These are phyloP conservation scores for Caenorhabditis auriculariae DNA, from an alignment of 2,888 invertebrate genomes.

Conservation along the genomic window DNA sequence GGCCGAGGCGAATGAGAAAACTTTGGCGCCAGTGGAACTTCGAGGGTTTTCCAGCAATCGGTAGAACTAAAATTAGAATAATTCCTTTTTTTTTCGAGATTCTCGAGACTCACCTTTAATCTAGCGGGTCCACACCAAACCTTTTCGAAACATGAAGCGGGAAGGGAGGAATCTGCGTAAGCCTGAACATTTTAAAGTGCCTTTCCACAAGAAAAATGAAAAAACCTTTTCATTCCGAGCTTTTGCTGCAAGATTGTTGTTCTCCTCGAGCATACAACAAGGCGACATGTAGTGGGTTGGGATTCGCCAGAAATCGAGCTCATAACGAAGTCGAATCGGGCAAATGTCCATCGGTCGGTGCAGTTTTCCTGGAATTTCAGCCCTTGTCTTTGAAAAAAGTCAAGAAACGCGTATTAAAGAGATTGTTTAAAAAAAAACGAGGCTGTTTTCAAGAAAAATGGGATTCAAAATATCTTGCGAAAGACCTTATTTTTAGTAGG, in stretches of 20 bases:
- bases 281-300: slow-evolving; percentile 37
- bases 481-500: too few species aligned
- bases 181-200: slow-evolving; percentile 10
- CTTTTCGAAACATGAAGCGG: slow-evolving; percentile 51
- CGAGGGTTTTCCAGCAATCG: slow-evolving; percentile 58
- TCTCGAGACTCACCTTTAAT: not conserved
- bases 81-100: too few species aligned
- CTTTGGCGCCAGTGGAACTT: slow-evolving; percentile 51
- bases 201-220: not conserved
- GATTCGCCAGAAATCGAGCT: slow-evolving; percentile 61
- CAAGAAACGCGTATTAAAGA: not conserved
- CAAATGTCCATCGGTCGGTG: slow-evolving; percentile 62
- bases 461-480: too few species aligned
- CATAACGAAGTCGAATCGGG: slow-evolving; percentile 56
- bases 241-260: slow-evolving; percentile 29
- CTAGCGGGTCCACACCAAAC: slow-evolving; percentile 27
- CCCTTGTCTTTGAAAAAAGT: too few species aligned
- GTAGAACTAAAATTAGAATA: slow-evolving; percentile 24
- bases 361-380: slow-evolving; percentile 43
- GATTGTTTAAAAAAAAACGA: not conserved
- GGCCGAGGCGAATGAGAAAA: slow-evolving; percentile 56
- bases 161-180: slow-evolving; percentile 42
- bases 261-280: slow-evolving; percentile 47
- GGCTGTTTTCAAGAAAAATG: too few species aligned
- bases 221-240: slow-evolving; percentile 18